Conservation (phyloP, 2,113 vertebrate species). For the Myanophis thanlyinensis region DNA sequence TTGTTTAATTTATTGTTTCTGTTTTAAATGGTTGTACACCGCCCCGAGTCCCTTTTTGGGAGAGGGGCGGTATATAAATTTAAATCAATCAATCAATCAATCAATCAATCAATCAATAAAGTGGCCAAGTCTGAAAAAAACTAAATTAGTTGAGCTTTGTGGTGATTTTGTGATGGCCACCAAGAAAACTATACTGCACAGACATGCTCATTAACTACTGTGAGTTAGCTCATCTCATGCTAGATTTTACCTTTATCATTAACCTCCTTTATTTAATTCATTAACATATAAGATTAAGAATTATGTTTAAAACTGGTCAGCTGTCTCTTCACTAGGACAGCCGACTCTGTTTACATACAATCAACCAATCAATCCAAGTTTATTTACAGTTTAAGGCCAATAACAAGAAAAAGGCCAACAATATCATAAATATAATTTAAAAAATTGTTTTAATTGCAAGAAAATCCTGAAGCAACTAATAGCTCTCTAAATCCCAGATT, state of each 20-base stretch:
- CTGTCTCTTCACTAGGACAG: not conserved
- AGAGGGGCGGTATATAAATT: no score
- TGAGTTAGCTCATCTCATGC: not conserved
- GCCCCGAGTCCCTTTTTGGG: no score
- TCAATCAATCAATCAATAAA: no score
- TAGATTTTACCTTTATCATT: not conserved
- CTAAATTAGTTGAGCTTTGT: not conserved
- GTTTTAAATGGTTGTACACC: no score
- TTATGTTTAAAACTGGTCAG: not conserved
- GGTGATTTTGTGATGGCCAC: not conserved
- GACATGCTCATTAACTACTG: not conserved
- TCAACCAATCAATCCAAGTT: not conserved
- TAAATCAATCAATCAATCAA: no score
- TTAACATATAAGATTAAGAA: not conserved
- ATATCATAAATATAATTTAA: not conserved
- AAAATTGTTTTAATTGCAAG: not conserved
- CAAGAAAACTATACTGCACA: not conserved
- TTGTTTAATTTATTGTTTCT: no score
- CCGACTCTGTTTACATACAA: not conserved
- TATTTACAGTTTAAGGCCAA: not conserved
- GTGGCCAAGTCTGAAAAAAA: not conserved
- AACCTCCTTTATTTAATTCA: not conserved
- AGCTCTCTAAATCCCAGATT: not conserved
- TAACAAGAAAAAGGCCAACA: no score
- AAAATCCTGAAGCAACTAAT: not conserved